Evolutionary conservation across 2,113 vertebrate genomes (phyloP).

Genomic region (Catharus bicknelli): DNA sequence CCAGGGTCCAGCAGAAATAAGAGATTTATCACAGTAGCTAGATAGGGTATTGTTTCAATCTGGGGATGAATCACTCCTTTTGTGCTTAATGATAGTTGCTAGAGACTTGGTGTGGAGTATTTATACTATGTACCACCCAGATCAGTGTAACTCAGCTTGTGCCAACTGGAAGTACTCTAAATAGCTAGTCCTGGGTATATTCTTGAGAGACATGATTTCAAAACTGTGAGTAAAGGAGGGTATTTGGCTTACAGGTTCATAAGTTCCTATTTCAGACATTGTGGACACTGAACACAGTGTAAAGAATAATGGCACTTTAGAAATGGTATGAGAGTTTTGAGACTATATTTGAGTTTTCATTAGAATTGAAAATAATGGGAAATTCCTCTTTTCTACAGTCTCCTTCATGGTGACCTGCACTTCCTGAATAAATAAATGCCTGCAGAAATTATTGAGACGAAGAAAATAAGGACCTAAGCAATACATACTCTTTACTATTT

Average conservation of each 20-base stretch:
- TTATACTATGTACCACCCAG: neutral
- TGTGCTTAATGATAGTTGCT: neutral
- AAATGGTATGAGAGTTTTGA: neutral
- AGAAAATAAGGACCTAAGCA: neutral
- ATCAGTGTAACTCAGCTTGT: neutral
- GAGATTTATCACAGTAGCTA: neutral
- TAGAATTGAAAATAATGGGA: neutral
- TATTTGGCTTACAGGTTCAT: neutral
- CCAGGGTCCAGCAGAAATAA: fast-evolving
- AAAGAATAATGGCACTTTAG: neutral
- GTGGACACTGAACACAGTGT: neutral
- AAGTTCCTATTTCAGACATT: neutral
- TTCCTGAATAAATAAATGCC: neutral
- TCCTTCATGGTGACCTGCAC: neutral
- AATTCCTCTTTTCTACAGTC: neutral
- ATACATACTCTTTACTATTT: neutral
- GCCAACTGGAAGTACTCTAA: neutral
- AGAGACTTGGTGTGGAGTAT: neutral
- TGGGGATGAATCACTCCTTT: neutral
- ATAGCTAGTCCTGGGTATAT: neutral
- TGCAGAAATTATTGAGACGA: neutral
- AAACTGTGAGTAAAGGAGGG: neutral
- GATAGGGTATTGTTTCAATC: fast-evolving
- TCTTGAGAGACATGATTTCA: neutral
- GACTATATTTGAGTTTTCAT: neutral